Base-by-base conservation (phyloP, 2,113 vertebrate genomes). In the Hippocampus guttulatus region DNA sequence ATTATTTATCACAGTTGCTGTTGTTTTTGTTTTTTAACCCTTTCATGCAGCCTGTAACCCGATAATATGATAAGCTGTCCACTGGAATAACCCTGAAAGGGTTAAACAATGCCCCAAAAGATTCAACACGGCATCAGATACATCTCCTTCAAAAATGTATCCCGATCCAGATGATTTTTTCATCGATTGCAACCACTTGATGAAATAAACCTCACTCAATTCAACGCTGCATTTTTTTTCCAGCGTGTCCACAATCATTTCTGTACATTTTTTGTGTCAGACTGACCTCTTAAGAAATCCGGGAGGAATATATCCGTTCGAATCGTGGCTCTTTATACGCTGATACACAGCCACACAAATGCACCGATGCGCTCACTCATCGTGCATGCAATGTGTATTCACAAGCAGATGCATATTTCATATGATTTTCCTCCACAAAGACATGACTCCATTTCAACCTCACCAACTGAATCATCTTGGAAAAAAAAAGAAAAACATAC, bases 401-500 rank as follows among this genome's bases (percentile, higher is more conserved):
- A 45, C 63, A 65, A 30, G 16, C 5, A 41, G 18, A 64, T 62
- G 23, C 51, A 76, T 65, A 71, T 61, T 33, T 66, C 54, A 63
- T 64, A n/a, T 20, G 52, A 62, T 66, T 75, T 75, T 60, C 12
- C 27, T 64, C 30, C 62, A 74, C 75, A 68, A 55, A 27, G 67
- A 40, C 33, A 6, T 2, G 15, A 67, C 68, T 63, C 27, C 65
- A 57, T 67, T 69, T 61, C 73, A 70, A 43, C 52, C 65, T 75
- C 9, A 16, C 71, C 14, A 20, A 73, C 47, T 77, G 77, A 63
- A 70, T 79, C 64, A 66, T 71, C 49, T 63, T 62, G 33, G 5
- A 33, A 6, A 38, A 63, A 45, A 43, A 80, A 74, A 66, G 63
- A n/a, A 62, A 3, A 51, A 57, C 40, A 38, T 60, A 47, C 70